Evolutionary conservation across 2,113 vertebrate genomes (phyloP).

Genomic region (Steatornis caripensis): DNA sequence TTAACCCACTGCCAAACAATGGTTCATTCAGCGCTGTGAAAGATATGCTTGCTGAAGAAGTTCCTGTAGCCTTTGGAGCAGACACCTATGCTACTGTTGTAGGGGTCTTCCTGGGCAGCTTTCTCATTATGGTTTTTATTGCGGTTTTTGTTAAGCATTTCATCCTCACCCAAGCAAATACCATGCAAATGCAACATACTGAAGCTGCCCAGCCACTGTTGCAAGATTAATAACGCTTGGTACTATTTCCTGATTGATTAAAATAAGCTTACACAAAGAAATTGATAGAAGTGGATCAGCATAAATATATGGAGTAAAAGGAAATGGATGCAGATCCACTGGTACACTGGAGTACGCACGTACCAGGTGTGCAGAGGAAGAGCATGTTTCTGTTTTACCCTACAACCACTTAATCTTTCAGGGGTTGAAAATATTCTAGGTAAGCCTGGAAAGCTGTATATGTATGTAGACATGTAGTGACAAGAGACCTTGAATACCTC

Average conservation of each 20-base stretch:
- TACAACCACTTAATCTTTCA: not conserved
- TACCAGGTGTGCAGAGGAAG: not conserved
- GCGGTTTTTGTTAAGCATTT: slow-evolving; percentile 79
- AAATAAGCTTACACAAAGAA: not conserved
- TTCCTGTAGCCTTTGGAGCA: not conserved
- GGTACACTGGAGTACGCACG: not conserved
- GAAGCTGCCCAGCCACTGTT: slow-evolving; percentile 87
- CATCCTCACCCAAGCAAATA: slow-evolving; percentile 75
- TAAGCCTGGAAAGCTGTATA: not conserved
- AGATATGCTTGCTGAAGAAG: slow-evolving; percentile 76
- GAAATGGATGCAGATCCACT: not conserved
- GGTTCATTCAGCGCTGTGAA: slow-evolving; percentile 79
- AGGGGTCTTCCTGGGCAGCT: slow-evolving; percentile 78
- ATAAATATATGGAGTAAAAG: not conserved
- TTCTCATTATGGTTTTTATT: slow-evolving; percentile 82
- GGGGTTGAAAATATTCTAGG: not conserved
- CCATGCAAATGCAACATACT: slow-evolving; percentile 67
- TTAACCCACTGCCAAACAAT: slow-evolving; percentile 82
- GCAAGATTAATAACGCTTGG: slow-evolving; percentile 58
- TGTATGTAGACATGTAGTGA: not conserved
- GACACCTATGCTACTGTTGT: slow-evolving; percentile 73
- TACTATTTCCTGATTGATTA: not conserved
- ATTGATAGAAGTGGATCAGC: not conserved
- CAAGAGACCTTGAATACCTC: not conserved
- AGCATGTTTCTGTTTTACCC: not conserved